A percentile compares a stretch with the other conserved stretches of the same genome.
phyloP scores from a whole-genome alignment of 2,888 invertebrate genomes.

The Dichetophora obliterata region DNA sequence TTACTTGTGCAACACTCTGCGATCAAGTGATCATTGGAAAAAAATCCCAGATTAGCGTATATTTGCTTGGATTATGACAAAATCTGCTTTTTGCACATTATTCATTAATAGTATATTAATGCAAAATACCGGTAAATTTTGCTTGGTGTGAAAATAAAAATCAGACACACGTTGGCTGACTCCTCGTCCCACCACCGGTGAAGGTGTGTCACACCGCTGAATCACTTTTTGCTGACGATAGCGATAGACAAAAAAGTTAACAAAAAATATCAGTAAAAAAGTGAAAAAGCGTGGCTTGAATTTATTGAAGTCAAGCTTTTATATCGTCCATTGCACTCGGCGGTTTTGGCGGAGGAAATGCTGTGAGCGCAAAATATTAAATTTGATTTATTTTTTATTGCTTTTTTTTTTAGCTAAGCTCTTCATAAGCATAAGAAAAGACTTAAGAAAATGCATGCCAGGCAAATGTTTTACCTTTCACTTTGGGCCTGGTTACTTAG shows the following conservation, averaged over 20 bases:
- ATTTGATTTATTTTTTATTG: background rate
- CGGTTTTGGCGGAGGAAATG: background rate
- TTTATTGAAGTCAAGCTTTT: background rate
- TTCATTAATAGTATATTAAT: background rate
- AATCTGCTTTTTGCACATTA: no score
- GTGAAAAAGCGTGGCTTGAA: background rate
- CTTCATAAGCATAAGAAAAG: background rate
- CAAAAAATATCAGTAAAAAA: background rate
- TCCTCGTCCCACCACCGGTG: background rate
- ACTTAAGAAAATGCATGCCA: background rate
- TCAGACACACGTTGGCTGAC: background rate
- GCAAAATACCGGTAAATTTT: background rate
- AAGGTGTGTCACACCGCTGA: slow-evolving; percentile 9
- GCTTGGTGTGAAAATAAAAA: no score
- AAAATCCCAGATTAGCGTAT: no score
- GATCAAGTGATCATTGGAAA: no score
- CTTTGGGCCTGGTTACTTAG: background rate
- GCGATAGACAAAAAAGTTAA: background rate
- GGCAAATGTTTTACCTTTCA: background rate
- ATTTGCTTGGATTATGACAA: no score
- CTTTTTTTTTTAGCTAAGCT: no score
- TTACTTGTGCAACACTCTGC: no score
- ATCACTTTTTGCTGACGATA: slow-evolving; percentile 13
- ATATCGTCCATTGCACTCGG: slow-evolving; percentile 1
- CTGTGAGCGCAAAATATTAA: background rate